A percentile compares a stretch with the other conserved stretches of the same genome.
These are phyloP conservation scores for Athalia circularis DNA, from an alignment of 2,888 invertebrate species.

Conservation along the genomic window DNA sequence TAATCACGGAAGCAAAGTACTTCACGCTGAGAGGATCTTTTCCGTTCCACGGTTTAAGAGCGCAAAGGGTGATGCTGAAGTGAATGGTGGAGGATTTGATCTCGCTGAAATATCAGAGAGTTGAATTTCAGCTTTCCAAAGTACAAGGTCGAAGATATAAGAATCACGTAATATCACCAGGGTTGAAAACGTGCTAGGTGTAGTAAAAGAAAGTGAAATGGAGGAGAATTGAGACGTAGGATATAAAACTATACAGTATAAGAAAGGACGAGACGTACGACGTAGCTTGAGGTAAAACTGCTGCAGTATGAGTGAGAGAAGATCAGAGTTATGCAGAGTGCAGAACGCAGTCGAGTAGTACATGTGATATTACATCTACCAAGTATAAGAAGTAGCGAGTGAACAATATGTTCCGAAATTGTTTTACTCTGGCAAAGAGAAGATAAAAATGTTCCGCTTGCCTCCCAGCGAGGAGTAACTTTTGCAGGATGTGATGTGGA, in stretches of 20 bases:
- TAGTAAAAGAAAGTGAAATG: constrained; percentile 6
- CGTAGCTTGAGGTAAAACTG: neutral
- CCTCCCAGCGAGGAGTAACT: constrained; percentile 62
- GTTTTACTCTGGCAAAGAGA: constrained; percentile 64
- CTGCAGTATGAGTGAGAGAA: neutral
- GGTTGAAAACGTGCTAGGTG: neutral
- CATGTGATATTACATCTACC: constrained; percentile 41
- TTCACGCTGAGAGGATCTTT: constrained; percentile 5
- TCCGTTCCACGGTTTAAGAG: neutral
- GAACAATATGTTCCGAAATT: constrained; percentile 69
- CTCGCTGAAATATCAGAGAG: constrained; percentile 1
- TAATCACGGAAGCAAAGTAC: constrained; percentile 21
- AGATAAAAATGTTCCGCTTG: constrained; percentile 61
- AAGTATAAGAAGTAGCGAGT: constrained; percentile 40
- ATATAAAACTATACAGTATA: neutral
- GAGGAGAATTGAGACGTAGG: neutral
- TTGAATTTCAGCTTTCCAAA: neutral
- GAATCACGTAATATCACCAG: neutral
- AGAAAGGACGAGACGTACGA: neutral
- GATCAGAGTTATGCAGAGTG: constrained; percentile 23
- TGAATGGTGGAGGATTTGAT: neutral
- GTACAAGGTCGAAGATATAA: constrained; percentile 14
- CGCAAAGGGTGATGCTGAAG: neutral
- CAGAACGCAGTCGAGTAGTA: constrained; percentile 16
- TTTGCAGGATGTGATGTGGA: constrained; percentile 70